phyloP scores from a whole-genome alignment of 2,888 invertebrate genomes.

The Bugulina stolonifera region DNA sequence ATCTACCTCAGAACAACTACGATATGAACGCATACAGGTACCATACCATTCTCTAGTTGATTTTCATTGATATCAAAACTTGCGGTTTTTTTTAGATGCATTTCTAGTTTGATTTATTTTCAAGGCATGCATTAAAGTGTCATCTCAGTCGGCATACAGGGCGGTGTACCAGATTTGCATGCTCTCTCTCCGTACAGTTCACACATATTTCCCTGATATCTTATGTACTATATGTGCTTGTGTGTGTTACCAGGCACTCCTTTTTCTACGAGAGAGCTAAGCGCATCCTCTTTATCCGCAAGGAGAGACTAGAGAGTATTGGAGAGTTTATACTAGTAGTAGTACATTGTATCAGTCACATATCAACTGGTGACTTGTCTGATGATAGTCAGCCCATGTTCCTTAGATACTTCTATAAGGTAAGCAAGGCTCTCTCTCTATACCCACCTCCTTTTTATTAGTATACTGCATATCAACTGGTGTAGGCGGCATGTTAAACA shows the following conservation, averaged over 20 bases:
- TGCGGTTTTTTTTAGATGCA: no score
- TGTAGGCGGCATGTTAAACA: no score
- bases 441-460: no score
- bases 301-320: conserved; percentile 46
- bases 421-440: conserved; percentile 30
- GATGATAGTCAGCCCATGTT: conserved; percentile 45
- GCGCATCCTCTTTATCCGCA: conserved; percentile 44
- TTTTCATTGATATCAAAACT: no score
- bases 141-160: no score
- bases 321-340: conserved; percentile 49
- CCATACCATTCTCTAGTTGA: not conserved
- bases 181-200: no score
- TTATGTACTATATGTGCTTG: no score
- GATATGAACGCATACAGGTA: conserved; percentile 35
- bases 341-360: conserved; percentile 48
- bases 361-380: conserved; percentile 43
- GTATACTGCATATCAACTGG: no score
- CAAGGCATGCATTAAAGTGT: no score
- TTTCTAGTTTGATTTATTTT: no score
- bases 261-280: conserved; percentile 43
- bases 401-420: conserved; percentile 47
- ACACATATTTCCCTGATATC: no score
- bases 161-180: no score
- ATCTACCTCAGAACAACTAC: conserved; percentile 47
- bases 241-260: conserved; percentile 45